Base-by-base conservation (phyloP, 2,888 invertebrate genomes). In the Temnothorax rugatulus region DNA sequence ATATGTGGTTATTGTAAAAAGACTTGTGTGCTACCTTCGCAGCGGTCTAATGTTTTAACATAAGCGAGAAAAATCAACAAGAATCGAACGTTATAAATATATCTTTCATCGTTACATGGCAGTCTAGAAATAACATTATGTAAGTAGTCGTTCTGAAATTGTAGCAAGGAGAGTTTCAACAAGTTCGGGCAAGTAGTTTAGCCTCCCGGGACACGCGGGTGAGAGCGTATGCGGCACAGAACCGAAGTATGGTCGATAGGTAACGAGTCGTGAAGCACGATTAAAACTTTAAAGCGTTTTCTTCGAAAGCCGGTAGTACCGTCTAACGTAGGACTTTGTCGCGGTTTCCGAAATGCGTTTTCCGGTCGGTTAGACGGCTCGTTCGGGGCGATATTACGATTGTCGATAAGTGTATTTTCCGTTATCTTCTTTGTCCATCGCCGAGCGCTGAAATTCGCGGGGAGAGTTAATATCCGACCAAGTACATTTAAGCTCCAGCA, bases 211-310 rank as follows among this genome's bases (percentile, higher is more conserved):
- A 87, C 81, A 83, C 82, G 82, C 71, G 76, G 85, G 83, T 69
- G 73, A 76, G 83, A 84, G 57, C 81, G 86, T 84, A 85, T 84
- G 83, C 84, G 74, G 71, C 82, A 79, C 71, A 87, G 82, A 88
- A 83, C 85, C 85, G 83, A 86, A 85, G 74, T 86, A 90, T 86
- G 86, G 86, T 84, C 88, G 88, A 87, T 85, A 89, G 87, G 84
- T 91, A 91, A 91, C 91, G 91, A 91, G 88, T 88, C 89, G 89
- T 88, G 89, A 89, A 89, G 86, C 86, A 79, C 90, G 90, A 92
- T 92, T 93, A 91, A 92, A 92, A 93, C 89, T 92, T 92, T 86
- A 84, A 87, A 90, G 86, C 88, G 86, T 83, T 86, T 88, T 86
- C 84, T 87, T 83, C 82, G 84, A 64, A 68, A 69, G 63, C 64